Base-by-base conservation (phyloP, 2,797 vertebrate genomes). In the Hybognathus amarus region DNA sequence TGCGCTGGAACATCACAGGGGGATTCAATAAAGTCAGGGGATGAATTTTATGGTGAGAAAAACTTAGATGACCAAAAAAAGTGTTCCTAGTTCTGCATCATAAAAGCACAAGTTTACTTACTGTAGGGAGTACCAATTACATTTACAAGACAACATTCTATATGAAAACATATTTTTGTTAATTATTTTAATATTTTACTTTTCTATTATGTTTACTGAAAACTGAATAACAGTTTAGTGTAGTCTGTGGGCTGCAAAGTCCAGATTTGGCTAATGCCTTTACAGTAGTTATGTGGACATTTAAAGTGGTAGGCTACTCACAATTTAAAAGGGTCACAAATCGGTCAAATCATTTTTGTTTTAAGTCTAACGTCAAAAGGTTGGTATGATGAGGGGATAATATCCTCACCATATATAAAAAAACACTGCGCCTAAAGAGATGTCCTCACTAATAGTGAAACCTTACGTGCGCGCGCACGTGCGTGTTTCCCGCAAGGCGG, bases 401-500 rank as follows among this genome's bases (percentile, higher is more conserved):
- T 38, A 24, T 15, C 11, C 17, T n/a, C 15, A 42, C 2, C 5
- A 22, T 20, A 5, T 5, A n/a, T 11, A 30, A 11, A 36, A 11
- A 45, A 42, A 45, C 22, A 24, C 52, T 38, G 38, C 1, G 2
- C 18, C 54, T 61, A 9, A 9, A 24, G 54, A 76, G 74, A 20
- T 42, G 22, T 24, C 73, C 40, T 63, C 15, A 45, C n/a, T 59
- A 18, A 76, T 5, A 38, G 20, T 56, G 6, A 12, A 45, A 77
- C 36, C 17, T n/a, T 24, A 40, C n/a, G 45, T 70, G 82, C 4
- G 69, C 66, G 63, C 67, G 79, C 74, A 45, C 47, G 54, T 61
- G 80, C 33, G 59, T 56, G 76, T 50, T 59, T 67, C 24, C 68
- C 68, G 36, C 84, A 30, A 80, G 61, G 82, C 74, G 84, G 69